Evolutionary conservation across 2,113 vertebrate species (phyloP), one percentile per base, ranked within the genome.

Genomic region (Tringa solitaria): DNA sequence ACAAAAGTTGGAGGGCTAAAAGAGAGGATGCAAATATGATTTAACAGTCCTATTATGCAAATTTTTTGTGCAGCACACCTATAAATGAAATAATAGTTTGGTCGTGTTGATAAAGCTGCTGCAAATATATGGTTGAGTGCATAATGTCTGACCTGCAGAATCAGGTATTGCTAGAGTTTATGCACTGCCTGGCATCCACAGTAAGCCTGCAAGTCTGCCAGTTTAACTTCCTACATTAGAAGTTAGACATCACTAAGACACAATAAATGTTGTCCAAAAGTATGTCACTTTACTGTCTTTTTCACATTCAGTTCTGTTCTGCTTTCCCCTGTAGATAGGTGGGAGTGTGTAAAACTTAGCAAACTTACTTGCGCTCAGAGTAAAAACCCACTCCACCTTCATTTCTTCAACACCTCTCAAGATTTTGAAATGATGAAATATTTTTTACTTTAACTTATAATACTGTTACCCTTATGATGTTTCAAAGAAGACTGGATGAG

Each of bases 301-400:
- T 89, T 70, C 15, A 76, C 26, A 54, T 84, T 41, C 33, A 33
- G 27, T 65, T 94, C 60, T 91, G 11, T 35, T 90, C 81, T 91
- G 15, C 8, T 90, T 90, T 87, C 35, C 60, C 24, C 15, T 78
- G 37, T 77, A 73, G 50, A 22, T 73, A 88, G 21, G 93, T 91
- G 70, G 93, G 87, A 93, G 78, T 91, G 81, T 87, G 54, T 41
- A 95, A 94, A 96, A 85, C 0, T 7, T 59, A 64, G 43, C 24
- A 64, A 78, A 73, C 35, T 74, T 79, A 37, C 56, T 92, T 86
- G 24, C 10, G 5, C 56, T 41, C 41, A 53, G 14, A 73, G 32
- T 72, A 82, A 83, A 93, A 94, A 41, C 85, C 81, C 91, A 93
- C 81, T 91, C 93, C 81, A 85, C 84, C 91, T 94, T 96, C 68